Evolutionary conservation across 2,888 invertebrate species (phyloP).

Genomic region (Drosophila subquinaria): DNA sequence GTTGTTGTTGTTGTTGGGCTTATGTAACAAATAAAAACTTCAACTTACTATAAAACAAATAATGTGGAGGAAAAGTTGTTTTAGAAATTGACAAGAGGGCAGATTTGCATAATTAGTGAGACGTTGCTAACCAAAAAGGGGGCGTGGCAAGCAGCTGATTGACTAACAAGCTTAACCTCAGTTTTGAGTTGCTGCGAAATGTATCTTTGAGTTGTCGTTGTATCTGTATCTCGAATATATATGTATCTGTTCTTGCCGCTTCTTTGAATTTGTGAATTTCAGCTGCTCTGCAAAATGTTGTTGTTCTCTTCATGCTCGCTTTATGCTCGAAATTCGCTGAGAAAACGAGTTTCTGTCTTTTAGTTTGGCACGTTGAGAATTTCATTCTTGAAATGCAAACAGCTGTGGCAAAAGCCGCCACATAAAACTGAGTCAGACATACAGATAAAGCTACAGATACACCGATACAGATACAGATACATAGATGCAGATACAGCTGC

Average conservation of each 20-base stretch:
- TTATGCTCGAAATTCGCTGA: constrained; percentile 68
- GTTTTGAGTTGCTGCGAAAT: background rate
- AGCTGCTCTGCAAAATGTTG: constrained; percentile 62
- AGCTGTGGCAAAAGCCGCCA: constrained; percentile 65
- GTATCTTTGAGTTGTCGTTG: constrained; percentile 15
- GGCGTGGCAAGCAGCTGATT: constrained; percentile 30
- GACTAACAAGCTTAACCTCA: constrained; percentile 5
- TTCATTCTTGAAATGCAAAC: constrained; percentile 80
- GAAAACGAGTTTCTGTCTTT: constrained; percentile 61
- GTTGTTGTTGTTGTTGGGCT: constrained; percentile 21
- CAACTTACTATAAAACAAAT: constrained; percentile 44
- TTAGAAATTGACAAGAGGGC: constrained; percentile 56
- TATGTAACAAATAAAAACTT: constrained; percentile 51
- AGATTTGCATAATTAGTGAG: constrained; percentile 71
- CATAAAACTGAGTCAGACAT: constrained; percentile 21
- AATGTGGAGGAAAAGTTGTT: constrained; percentile 56
- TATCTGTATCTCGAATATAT: constrained; percentile 10
- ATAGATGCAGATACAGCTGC: constrained; percentile 40
- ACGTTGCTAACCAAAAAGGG: constrained; percentile 58
- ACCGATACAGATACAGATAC: constrained; percentile 12
- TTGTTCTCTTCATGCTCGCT: constrained; percentile 44
- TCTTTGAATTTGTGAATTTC: constrained; percentile 39
- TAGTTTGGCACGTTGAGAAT: constrained; percentile 55
- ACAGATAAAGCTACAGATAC: constrained; percentile 29
- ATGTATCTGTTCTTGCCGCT: background rate